Base-by-base conservation (phyloP, 2,797 vertebrate genomes). In the Ceryle rudis region DNA sequence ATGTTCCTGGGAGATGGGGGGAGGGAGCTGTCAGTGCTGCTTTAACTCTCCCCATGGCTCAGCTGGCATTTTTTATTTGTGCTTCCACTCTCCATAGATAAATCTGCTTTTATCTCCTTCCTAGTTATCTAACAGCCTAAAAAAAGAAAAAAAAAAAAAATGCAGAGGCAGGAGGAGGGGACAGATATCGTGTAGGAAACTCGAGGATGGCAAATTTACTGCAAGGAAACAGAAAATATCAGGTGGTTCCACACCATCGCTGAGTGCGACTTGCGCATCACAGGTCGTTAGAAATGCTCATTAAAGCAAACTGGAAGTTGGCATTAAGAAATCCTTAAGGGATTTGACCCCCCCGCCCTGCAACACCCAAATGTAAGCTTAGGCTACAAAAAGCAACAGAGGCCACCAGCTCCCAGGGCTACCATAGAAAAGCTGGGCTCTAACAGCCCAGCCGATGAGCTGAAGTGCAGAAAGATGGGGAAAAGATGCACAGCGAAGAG, bases 41-140 rank as follows among this genome's bases (percentile, higher is more conserved):
- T 94, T 93, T 93, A 90, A 75, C 77, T 94, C 64, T 87, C 92
- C 93, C 89, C 54, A 28, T 78, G 84, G 90, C 61, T 79, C 44
- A 80, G 55, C 35, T 79, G 86, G 77, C 72, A 66, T 71, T 86
- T 90, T 89, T 78, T 67, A 79, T 91, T 93, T 81, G 73, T 28
- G 75, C 81, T 90, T 87, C 87, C 41, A 42, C 90, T 86, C 86
- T 86, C 80, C 23, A 11, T 46, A 94, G 79, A 86, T 62, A 83
- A 79, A 93, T 69, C 70, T 69, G 60, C 70, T 92, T 94, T 94
- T 80, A 86, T 71, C 52, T 79, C 69, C 62, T 79, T n/a, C 65
- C 44, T 18, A 31, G 54, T 66, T 67, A 87, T 19, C 51, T 33
- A 81, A 44, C 22, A 51, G 70, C 25, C 65, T 31, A 4, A 22